Conservation (phyloP, 2,113 vertebrate species). For the Pteropus alecto region DNA sequence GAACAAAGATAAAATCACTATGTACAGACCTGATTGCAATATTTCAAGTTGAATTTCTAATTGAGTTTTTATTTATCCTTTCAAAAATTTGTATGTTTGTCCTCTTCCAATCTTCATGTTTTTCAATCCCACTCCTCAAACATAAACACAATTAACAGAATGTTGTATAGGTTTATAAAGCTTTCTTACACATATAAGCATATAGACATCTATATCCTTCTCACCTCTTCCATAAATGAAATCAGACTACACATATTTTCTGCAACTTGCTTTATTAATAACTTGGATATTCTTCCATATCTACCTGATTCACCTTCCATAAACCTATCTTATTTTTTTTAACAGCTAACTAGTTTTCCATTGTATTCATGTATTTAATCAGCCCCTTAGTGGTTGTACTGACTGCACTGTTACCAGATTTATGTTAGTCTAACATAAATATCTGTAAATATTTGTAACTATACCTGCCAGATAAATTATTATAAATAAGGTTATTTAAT, state of each 20-base stretch:
- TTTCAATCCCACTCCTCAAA: background rate
- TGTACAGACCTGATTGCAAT: background rate
- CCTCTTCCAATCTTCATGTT: background rate
- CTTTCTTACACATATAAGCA: background rate
- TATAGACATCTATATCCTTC: background rate
- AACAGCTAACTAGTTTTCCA: background rate
- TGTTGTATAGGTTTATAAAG: background rate
- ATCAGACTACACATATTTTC: background rate
- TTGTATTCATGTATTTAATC: background rate
- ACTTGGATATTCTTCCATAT: background rate
- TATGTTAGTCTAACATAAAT: background rate
- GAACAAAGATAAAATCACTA: background rate
- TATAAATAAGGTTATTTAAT: background rate
- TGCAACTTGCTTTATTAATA: background rate
- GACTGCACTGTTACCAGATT: background rate
- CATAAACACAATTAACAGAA: background rate
- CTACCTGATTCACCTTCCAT: background rate
- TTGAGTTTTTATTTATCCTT: background rate
- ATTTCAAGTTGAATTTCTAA: conserved; percentile 23
- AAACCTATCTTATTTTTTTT: background rate
- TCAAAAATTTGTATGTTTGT: background rate
- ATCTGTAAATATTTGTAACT: background rate
- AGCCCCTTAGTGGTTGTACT: background rate
- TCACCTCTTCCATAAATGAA: background rate
- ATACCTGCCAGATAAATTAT: background rate